Percentiles rank a stretch among this genome's conserved stretches.
Evolutionary conservation across 2,113 vertebrate species (phyloP).

Genomic region (Melierax canorus): DNA sequence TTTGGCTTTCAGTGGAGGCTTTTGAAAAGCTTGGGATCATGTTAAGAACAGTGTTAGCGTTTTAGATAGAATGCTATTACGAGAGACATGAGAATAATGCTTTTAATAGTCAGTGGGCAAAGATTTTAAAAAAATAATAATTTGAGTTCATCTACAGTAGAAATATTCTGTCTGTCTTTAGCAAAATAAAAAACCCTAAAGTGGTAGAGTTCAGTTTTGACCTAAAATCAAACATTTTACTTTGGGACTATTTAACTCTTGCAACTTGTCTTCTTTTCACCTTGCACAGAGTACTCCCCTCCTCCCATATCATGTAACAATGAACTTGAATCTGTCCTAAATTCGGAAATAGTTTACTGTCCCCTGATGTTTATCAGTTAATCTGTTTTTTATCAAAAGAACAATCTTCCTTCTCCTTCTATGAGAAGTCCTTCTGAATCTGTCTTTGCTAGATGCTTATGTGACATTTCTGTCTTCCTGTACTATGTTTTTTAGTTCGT

Average conservation of each 20-base stretch:
- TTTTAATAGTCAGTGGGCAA: background rate
- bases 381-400: background rate
- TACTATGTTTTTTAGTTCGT: background rate
- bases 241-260: background rate
- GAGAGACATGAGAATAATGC: background rate
- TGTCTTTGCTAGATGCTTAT: background rate
- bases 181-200: background rate
- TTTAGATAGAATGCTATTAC: background rate
- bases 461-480: background rate
- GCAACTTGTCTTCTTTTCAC: background rate
- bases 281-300: background rate
- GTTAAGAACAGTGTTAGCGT: background rate
- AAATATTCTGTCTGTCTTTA: background rate
- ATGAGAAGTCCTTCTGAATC: background rate
- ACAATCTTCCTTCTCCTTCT: background rate
- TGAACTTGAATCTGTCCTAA: background rate
- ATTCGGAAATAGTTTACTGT: conserved; percentile 9
- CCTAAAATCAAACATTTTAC: background rate
- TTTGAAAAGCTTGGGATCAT: background rate
- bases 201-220: background rate
- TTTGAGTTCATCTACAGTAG: background rate
- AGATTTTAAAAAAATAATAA: background rate
- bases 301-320: background rate
- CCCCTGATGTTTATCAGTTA: background rate
- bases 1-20: background rate